Evolutionary conservation across 37 sponge, comb jelly and placozoan species (phyloP), one percentile per base, ranked within the genome.

Genomic region (Ianthella basta): DNA sequence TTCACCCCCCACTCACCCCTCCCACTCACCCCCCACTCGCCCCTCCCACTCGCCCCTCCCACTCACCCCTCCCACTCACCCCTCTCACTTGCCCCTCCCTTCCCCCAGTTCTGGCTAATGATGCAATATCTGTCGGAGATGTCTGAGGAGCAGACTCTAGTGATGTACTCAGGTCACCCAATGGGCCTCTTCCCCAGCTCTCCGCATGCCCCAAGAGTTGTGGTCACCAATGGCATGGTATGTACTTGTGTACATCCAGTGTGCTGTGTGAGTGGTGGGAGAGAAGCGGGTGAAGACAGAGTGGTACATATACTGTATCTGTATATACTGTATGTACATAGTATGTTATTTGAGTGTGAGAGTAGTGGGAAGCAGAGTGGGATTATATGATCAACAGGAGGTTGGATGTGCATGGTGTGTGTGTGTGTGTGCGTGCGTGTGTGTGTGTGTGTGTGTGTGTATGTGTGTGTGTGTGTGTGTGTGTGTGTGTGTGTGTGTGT

Each of bases 151-250:
- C 99, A 98, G 88, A 98, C 97, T 5, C 86, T 96, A 35, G 95
- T 94, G 21, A 96, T 98, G 93, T 91, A 92, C 88, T 98, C 99
- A 21, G 99, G 99, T 27, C 99, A 98, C 60, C 99, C 99, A 2
- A 83, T 89, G 92, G 99, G 99, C 19, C 91, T 98, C 59, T 98
- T 95, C 85, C 99, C 99, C 61, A 90, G 92, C 59, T 83, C 84
- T 72, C 44, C 89, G 15, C 41, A 73, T 33, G 89, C 99, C 14
- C 99, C 99, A 12, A 89, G 97, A 57, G 80, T 92, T 55, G 99
- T 98, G 61, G 92, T 98, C 64, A 86, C 97, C 69, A 98, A 98
- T 63, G 99, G 99, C 25, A 94, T 98, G 97, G 97, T 96, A 53
- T 33, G 82, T 73, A 16, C 18, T n/a, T n/a, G n/a, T 44, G 8